Evolutionary conservation across 2,113 vertebrate genomes (phyloP), one percentile per base, ranked within the genome.

Genomic region (Amphiprion ocellaris): DNA sequence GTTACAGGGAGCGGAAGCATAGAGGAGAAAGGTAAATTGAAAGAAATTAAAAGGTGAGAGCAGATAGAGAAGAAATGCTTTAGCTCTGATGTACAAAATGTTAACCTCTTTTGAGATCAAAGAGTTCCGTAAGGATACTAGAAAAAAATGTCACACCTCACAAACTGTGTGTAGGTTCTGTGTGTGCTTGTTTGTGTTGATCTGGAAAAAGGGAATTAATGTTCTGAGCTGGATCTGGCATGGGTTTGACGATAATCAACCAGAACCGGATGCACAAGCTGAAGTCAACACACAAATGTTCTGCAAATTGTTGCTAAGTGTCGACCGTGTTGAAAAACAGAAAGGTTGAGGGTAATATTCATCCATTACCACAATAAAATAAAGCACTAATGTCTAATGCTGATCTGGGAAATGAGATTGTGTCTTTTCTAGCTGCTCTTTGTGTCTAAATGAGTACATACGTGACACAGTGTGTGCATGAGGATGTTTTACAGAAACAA

Each of bases 71-170:
- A 49, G 74, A 68, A 84, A 72, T 15, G 37, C 16, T 86, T 85
- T 76, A 53, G 41, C 72, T 81, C 72, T 61, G 80, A 87, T 83
- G 72, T 80, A 85, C 52, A 64, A 77, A 84, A 87, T 78, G 77
- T 86, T 82, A 83, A 83, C 79, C 73, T 79, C 23, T 72, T 83
- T 77, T 64, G 12, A 87, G 86, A 89, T 90, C 74, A 90, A 89
- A 88, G 76, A 28, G 19, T 69, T 76, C 63, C 8, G 10, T 3
- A 15, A 46, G 66, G 49, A 68, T 72, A 59, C 17, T 47, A 50
- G 46, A 44, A 76, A 55, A 69, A 73, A 81, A 64, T 58, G 59
- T 65, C 52, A 46, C 58, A 23, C 16, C 50, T 26, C 41, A 58
- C 19, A 60, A 69, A 69, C n/a, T 30, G 73, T 66, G 60, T 68